Base-by-base conservation (phyloP, 2,888 invertebrate species). In the Stenodema calcarata region DNA sequence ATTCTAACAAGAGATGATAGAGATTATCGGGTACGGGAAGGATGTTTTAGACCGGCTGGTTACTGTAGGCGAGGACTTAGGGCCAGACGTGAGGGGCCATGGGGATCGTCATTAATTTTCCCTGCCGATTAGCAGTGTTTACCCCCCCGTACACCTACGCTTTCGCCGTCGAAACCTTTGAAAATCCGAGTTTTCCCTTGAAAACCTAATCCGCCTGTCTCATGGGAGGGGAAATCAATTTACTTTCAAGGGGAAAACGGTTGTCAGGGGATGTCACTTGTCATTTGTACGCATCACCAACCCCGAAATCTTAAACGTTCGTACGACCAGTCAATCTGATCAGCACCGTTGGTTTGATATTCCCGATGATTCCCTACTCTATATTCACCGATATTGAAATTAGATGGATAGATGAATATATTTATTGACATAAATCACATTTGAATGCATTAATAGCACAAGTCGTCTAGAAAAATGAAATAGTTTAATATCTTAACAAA, bases 91-190 rank as follows among this genome's bases (percentile, higher is more conserved):
- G 73, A 73, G 73, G 41, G 41, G 73, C 73, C 73, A 73, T 41
- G 73, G 35, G 30, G 35, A 18, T 41, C 73, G 35, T 35, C 73
- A 73, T 73, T 73, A 73, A 73, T 73, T 73, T 73, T 41, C 30
- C 35, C 73, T 18, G 35, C 41, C 73, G 73, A 73, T 73, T 73
- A 73, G 41, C 35, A 73, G 73, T 73, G 73, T 73, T 73, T 73
- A 73, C 73, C 35, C 41, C 27, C 7, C 69, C n/a, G 18, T 18
- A 4, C 12, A 14, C 16, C 12, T 47, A 12, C 47, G 7, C 42
- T 11, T 47, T 12, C 47, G 12, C 7, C 12, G 18, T 18, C 6
- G 23, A n/a, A 23, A 11, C 62, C 62, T 23, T 62, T 62, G 62
- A 54, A 54, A 54, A n/a, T n/a, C n/a, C n/a, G 7, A 16, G 54